These are phyloP conservation scores for Helostoma temminkii DNA, from an alignment of 2,797 vertebrate genomes.

Conservation along the genomic window DNA sequence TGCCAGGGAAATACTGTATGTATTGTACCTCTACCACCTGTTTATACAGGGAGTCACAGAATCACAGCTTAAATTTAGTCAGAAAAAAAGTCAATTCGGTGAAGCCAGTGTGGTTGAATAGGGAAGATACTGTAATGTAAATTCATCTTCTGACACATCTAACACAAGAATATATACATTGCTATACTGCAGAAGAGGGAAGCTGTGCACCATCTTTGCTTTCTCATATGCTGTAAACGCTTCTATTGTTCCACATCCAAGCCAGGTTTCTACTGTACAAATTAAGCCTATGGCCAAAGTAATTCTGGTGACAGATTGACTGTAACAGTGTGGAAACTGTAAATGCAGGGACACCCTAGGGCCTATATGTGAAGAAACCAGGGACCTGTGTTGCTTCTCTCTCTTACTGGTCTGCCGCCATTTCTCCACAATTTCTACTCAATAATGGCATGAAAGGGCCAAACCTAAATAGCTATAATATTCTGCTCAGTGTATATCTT, in stretches of 20 bases:
- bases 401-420: too few species aligned
- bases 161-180: constrained; percentile 10
- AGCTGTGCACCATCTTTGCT: not conserved
- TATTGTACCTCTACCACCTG: constrained; percentile 56
- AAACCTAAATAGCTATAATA: too few species aligned
- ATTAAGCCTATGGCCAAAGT: constrained; percentile 11
- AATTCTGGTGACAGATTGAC: constrained; percentile 12
- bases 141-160: constrained; percentile 25
- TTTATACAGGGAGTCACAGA: constrained; percentile 52
- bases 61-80: constrained; percentile 44
- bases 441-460: too few species aligned
- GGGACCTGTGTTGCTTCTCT: too few species aligned
- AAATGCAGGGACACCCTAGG: too few species aligned
- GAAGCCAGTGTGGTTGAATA: constrained; percentile 11
- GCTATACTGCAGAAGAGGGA: not conserved
- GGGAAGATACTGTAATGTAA: constrained; percentile 6
- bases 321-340: not conserved
- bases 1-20: constrained; percentile 53
- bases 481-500: not conserved
- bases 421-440: too few species aligned
- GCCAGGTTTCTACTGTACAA: not conserved
- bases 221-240: not conserved
- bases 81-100: constrained; percentile 49
- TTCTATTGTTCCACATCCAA: constrained; percentile 11
- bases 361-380: too few species aligned